Conservation (phyloP, 1,140 invertebrate species). For the Lordiphosa clarofinis region DNA sequence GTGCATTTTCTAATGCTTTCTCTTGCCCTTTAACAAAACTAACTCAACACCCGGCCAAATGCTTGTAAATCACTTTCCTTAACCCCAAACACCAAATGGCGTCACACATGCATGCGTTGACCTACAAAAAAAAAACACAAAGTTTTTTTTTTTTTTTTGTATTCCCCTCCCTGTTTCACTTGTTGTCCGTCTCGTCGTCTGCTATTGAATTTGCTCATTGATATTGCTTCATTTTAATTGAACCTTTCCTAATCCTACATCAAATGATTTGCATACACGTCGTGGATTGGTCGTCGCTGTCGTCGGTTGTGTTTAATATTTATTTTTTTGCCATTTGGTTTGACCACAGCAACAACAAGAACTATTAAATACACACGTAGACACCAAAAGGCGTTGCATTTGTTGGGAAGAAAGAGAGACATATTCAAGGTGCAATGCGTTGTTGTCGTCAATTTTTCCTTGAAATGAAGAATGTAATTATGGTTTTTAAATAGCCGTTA, state of each 20-base stretch:
- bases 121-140: conserved; percentile 22
- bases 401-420: too few relatives aligned
- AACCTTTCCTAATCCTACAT: conserved; percentile 36
- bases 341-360: conserved; percentile 73
- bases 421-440: too few relatives aligned
- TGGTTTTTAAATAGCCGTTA: too few relatives aligned
- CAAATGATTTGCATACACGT: conserved; percentile 9
- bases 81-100: too few relatives aligned
- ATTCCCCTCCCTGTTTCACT: not conserved
- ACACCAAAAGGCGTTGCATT: conserved; percentile 16
- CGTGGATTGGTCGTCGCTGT: conserved; percentile 8
- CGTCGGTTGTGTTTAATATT: conserved; percentile 61
- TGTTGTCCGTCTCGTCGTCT: conserved; percentile 5
- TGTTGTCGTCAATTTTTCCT: too few relatives aligned
- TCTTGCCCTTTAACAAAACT: too few relatives aligned
- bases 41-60: too few relatives aligned
- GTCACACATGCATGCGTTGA: conserved; percentile 13
- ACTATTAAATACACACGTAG: conserved; percentile 1
- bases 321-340: conserved; percentile 68
- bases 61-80: too few relatives aligned
- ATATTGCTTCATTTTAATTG: conserved; percentile 24
- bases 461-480: too few relatives aligned
- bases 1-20: too few relatives aligned
- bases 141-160: conserved; percentile 1
- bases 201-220: not conserved